Evolutionary conservation across 2,797 vertebrate species (phyloP), one percentile per base, ranked within the genome.

Genomic region (Aulostomus chinensis): DNA sequence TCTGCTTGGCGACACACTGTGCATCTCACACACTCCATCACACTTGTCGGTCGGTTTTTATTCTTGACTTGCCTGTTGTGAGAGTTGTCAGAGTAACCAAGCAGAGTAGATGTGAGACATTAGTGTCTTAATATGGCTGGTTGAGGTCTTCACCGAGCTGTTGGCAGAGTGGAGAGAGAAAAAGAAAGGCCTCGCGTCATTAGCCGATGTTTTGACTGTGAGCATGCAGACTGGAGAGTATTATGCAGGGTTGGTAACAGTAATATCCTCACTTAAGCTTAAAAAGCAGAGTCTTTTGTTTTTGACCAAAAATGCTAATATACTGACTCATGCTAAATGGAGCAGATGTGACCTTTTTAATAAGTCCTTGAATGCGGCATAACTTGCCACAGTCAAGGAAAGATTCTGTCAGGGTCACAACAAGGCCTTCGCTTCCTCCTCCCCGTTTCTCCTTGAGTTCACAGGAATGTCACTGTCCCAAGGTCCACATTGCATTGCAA

Each of bases 351-450:
- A 15, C 9, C 1, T 1, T 5, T 34, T 26, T 35, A 14, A 4
- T 5, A 16, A 54, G 56, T 36, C 68, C 68, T 48, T 74, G 70
- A 65, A 51, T 30, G 33, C 30, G 48, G 55, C 24, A 17, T 29
- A 51, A 45, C 63, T 30, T 66, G 14, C 28, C 57, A 2, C 1
- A 30, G 53, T 56, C 7, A 46, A 35, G 46, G 55, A 64, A 56
- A 69, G 47, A 35, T 54, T 60, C 26, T 56, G n/a, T 65, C 63
- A 80, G 83, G 82, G 85, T 90, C 89, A 69, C 52, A 69, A 67
- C 79, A 87, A 89, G 84, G 68, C 80, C 77, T 85, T 66, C 54
- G 41, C 71, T 66, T 46, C 56, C 54, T 38, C 35, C 34, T 24
- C 32, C 3, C 53, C 73, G 58, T 72, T 68, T 75, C 72, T 85